Conservation (phyloP, 2,113 vertebrate species). For the Malurus melanocephalus region DNA sequence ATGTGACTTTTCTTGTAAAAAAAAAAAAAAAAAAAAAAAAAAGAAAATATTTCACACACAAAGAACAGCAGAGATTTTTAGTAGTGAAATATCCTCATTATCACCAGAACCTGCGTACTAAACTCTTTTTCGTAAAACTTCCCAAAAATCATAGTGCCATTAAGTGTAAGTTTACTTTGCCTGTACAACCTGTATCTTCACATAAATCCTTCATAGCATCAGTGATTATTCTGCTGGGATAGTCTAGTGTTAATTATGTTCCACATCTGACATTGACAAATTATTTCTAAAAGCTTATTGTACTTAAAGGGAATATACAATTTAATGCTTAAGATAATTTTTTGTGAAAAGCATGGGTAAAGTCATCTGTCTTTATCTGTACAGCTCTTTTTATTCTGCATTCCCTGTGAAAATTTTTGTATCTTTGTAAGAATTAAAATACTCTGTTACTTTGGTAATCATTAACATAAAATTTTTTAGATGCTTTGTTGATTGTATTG, state of each 20-base stretch:
- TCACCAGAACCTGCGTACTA: background rate
- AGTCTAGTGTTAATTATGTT: background rate
- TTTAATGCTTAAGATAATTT: background rate
- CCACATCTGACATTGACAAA: background rate
- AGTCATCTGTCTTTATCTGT: background rate
- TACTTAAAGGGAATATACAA: background rate
- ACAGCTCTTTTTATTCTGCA: background rate
- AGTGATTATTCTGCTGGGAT: background rate
- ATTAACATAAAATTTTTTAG: background rate
- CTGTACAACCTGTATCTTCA: background rate
- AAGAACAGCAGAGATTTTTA: background rate
- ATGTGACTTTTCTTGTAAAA: background rate
- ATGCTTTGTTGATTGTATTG: background rate
- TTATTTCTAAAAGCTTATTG: background rate
- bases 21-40: background rate
- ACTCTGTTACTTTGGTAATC: background rate
- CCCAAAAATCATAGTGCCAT: background rate
- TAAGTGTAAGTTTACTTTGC: background rate
- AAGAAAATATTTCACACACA: background rate
- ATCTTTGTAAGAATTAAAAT: background rate
- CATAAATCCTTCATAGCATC: background rate
- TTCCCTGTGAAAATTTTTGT: accelerated
- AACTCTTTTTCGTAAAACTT: background rate
- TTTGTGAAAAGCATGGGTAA: background rate
- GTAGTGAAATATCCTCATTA: background rate